Evolutionary conservation across 2,113 vertebrate genomes (phyloP).

Genomic region (Bathybates hornii): DNA sequence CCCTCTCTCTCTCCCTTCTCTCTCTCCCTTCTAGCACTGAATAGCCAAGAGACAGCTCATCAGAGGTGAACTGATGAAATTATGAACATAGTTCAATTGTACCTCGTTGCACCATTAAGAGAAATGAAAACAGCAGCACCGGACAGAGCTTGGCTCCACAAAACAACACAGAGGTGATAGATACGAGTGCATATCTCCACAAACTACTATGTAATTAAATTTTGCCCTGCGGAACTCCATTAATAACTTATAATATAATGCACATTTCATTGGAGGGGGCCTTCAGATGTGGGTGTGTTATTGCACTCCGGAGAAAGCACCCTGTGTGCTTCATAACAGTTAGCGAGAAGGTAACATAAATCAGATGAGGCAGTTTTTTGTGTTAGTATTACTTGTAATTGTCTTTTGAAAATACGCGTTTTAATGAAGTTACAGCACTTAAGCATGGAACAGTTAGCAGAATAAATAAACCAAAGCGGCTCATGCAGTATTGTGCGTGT

Average conservation of each 20-base stretch:
- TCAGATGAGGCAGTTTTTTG: constrained; percentile 23
- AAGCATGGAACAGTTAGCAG: background rate
- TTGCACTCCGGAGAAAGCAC: constrained; percentile 24
- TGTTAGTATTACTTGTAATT: constrained; percentile 5
- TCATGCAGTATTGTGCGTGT: background rate
- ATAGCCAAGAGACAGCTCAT: constrained; percentile 36
- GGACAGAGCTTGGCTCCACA: constrained; percentile 18
- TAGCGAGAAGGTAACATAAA: constrained; percentile 22
- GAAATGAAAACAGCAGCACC: constrained; percentile 54
- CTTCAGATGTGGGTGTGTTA: constrained; percentile 51
- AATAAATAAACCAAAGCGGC: background rate
- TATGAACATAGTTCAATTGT: constrained; percentile 48
- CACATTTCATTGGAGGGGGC: constrained; percentile 68
- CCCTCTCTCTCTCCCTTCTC: too few species aligned
- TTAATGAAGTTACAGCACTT: constrained; percentile 12
- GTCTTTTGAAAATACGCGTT: background rate
- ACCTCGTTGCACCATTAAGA: constrained; percentile 41
- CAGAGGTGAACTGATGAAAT: constrained; percentile 60
- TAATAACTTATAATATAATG: constrained; percentile 71
- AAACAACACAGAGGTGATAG: constrained; percentile 42
- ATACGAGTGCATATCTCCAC: background rate
- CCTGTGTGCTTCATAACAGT: constrained; percentile 31
- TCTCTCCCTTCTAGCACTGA: background rate
- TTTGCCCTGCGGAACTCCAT: constrained; percentile 63
- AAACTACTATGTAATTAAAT: constrained; percentile 68